These are phyloP conservation scores for Catotricha subobsoleta DNA, from an alignment of 2,888 invertebrate species.

Conservation along the genomic window DNA sequence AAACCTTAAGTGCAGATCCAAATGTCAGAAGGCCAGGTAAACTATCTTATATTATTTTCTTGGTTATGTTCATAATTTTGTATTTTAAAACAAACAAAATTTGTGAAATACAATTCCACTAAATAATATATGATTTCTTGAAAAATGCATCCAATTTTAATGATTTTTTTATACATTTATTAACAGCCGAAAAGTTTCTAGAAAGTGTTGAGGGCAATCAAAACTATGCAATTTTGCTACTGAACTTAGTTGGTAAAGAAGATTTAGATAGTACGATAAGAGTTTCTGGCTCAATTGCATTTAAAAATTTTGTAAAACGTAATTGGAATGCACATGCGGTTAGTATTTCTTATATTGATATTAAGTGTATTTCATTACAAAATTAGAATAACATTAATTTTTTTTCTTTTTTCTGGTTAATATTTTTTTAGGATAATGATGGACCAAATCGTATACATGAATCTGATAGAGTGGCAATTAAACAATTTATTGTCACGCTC, in stretches of 20 bases:
- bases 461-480: conserved; percentile 62
- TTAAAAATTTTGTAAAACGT: conserved; percentile 91
- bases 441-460: conserved; percentile 59
- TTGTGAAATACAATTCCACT: too few species aligned
- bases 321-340: conserved; percentile 72
- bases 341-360: conserved; percentile 28
- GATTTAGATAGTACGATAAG: conserved; percentile 65
- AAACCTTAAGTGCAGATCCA: conserved; percentile 72
- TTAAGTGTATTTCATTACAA: too few species aligned
- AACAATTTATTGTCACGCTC: conserved; percentile 68
- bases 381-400: not conserved
- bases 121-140: too few species aligned
- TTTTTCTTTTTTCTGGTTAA: not conserved
- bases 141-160: too few species aligned
- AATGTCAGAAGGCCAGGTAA: conserved; percentile 69
- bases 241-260: conserved; percentile 71
- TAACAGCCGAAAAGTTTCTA: conserved; percentile 88
- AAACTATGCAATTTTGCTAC: conserved; percentile 71
- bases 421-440: conserved; percentile 40
- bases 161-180: conserved; percentile 2
- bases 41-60: too few species aligned
- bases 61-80: too few species aligned
- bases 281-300: conserved; percentile 79
- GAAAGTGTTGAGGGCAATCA: conserved; percentile 79
- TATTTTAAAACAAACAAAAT: too few species aligned